Evolutionary conservation across 2,888 invertebrate genomes (phyloP), one percentile per base, ranked within the genome.

Genomic region (Megastigmus dorsalis): DNA sequence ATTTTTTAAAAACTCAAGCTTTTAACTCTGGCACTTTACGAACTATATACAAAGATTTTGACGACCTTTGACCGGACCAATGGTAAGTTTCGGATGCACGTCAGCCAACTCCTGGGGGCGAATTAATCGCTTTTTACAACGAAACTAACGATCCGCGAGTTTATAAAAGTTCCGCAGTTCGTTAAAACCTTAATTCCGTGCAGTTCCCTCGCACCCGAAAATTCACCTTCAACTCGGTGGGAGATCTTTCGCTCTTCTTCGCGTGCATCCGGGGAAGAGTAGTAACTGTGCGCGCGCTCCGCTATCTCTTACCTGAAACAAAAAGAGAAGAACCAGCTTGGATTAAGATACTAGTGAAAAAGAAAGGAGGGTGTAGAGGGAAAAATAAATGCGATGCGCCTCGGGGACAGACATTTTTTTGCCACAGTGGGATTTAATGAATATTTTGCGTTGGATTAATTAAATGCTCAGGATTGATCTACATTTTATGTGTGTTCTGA

Each of bases 131-230:
- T 57, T 48, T 57, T 60, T 66, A 48, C 57, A 50, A 36, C 54
- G 41, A 48, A 60, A 57, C 65, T 74, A 69, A 69, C 52, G 69
- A 52, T 26, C 57, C 50, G 36, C 50, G 50, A 69, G 65, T 69
- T 65, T 74, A 52, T 52, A 65, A 74, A 69, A 70, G 65, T 69
- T 65, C 20, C 28, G 59, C 33, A 75, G 60, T 70, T 70, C 63
- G 69, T 75, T 60, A 60, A 57, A 59, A 75, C 54, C 70, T 60
- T 70, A 70, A 75, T 75, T 75, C 59, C 59, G 28, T 10, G 28
- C 20, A 18, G 36, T 26, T 23, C 45, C 10, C 59, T 41, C 23
- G 60, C n/a, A n/a, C n/a, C 65, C 72, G 59, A 73, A n/a, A 73
- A 73, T 59, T 66, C 52, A 43, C 26, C 66, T 43, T 28, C 30